A percentile compares a stretch with the other conserved stretches of the same genome.
These are phyloP conservation scores for Scolopax mira DNA, from an alignment of 2,113 vertebrate species.

Conservation along the genomic window DNA sequence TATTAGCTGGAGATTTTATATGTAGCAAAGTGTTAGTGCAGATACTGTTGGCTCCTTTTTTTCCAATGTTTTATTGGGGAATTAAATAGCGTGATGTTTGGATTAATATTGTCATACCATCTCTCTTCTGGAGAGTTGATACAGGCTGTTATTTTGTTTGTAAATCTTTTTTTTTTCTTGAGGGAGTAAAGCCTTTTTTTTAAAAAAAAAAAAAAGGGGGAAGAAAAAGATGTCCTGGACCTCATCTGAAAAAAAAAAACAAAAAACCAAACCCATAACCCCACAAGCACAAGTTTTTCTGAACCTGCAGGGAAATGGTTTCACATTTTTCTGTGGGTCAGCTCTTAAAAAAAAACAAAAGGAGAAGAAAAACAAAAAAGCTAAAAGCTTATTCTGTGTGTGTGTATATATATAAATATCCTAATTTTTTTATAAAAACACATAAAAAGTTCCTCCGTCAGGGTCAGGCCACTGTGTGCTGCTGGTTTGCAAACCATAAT, in stretches of 20 bases:
- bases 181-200: constrained; percentile 58
- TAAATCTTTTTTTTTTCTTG: constrained; percentile 40
- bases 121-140: constrained; percentile 70
- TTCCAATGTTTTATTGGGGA: constrained; percentile 83
- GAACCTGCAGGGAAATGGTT: constrained; percentile 54
- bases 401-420: background rate
- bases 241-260: constrained; percentile 11
- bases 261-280: background rate
- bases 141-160: constrained; percentile 66
- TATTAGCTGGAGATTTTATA: constrained; percentile 92
- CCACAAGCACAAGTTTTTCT: constrained; percentile 57
- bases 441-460: background rate
- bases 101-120: constrained; percentile 71
- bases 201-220: background rate
- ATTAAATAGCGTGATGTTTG: constrained; percentile 84
- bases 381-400: background rate
- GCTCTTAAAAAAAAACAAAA: background rate
- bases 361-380: background rate
- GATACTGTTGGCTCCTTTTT: constrained; percentile 75
- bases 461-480: background rate
- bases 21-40: constrained; percentile 87
- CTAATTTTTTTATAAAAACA: background rate
- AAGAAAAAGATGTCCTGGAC: constrained; percentile 6
- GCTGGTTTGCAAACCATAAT: background rate
- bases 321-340: constrained; percentile 3